Conservation (phyloP, 2,797 vertebrate genomes). For the Odontamblyopus rebecca region DNA sequence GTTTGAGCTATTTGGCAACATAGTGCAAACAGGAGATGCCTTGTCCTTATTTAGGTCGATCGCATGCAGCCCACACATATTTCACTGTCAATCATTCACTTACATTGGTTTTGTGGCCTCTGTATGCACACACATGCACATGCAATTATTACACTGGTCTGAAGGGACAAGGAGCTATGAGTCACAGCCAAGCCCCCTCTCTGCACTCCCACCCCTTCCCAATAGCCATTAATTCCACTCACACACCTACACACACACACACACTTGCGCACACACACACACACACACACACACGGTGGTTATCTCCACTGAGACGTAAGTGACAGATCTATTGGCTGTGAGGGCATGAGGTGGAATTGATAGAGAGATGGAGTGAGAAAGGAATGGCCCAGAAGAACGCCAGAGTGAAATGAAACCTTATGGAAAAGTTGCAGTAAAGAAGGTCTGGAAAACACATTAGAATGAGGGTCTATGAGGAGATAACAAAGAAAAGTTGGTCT, state of each 20-base stretch:
- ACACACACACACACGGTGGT: constrained; percentile 24
- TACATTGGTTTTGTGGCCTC: constrained; percentile 14
- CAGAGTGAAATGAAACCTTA: constrained; percentile 16
- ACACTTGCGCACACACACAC: constrained; percentile 27
- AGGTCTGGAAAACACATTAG: constrained; percentile 11
- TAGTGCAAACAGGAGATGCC: constrained; percentile 13
- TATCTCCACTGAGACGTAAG: constrained; percentile 32
- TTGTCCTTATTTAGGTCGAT: constrained; percentile 9
- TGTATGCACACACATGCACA: constrained; percentile 19
- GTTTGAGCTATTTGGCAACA: constrained; percentile 24
- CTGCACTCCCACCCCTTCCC: constrained; percentile 20
- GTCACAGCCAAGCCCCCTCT: constrained; percentile 38
- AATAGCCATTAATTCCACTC: constrained; percentile 43
- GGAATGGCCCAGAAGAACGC: constrained; percentile 14
- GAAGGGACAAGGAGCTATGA: constrained; percentile 36
- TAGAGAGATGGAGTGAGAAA: constrained; percentile 28
- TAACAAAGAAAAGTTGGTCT: neutral
- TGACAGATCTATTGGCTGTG: constrained; percentile 50
- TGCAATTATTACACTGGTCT: constrained; percentile 11
- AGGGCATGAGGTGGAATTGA: constrained; percentile 56
- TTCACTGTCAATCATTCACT: constrained; percentile 34
- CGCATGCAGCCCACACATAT: constrained; percentile 1
- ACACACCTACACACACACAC: constrained; percentile 20
- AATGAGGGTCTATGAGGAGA: neutral
- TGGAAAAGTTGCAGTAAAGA: constrained; percentile 9